Evolutionary conservation across 92 coral and sea anemone species (phyloP).

Genomic region (Umimayanthus kanabou): DNA sequence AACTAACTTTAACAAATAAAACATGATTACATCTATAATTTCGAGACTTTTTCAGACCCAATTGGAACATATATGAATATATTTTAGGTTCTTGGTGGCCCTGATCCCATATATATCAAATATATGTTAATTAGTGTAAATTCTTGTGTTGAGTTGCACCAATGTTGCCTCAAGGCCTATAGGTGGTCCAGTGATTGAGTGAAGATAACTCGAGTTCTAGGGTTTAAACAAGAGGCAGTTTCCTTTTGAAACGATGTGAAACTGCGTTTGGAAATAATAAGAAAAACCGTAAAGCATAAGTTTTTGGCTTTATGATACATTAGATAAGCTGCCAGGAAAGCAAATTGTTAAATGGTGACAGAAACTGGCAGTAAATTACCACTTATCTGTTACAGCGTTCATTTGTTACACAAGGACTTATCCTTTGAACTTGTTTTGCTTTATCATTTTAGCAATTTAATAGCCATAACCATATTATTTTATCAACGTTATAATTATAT

Average conservation of each 20-base stretch:
- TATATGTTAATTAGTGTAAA: background rate
- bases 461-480: background rate
- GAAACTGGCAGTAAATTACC: background rate
- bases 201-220: no score
- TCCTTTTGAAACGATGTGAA: background rate
- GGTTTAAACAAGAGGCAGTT: background rate
- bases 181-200: background rate
- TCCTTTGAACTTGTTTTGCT: background rate
- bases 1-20: background rate
- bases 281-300: background rate
- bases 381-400: background rate
- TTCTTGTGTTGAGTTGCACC: background rate
- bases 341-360: background rate
- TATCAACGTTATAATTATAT: slow-evolving; percentile 21
- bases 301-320: no score
- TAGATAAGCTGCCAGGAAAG: background rate
- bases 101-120: background rate
- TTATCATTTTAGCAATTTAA: background rate
- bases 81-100: background rate
- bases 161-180: background rate
- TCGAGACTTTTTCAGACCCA: background rate
- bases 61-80: no score
- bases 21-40: no score
- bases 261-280: background rate
- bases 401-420: background rate